A percentile compares a stretch with the other conserved stretches of the same genome.
phyloP scores from a whole-genome alignment of 53 echinoderm and acorn worm species.

The Antedon mediterranea region DNA sequence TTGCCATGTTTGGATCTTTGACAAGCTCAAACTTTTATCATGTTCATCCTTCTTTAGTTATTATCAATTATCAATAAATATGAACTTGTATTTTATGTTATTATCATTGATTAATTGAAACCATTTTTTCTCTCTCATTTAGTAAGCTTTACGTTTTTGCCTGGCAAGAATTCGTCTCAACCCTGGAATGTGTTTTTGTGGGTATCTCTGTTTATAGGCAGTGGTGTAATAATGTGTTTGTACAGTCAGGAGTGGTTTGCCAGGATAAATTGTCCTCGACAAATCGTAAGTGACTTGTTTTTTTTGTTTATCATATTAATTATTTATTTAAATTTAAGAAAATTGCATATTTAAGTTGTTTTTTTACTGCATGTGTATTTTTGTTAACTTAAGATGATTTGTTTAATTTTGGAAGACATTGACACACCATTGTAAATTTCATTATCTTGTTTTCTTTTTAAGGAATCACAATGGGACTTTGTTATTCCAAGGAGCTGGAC shows the following conservation, averaged over 20 bases:
- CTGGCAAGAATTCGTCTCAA: constrained; percentile 44
- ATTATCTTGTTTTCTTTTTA: neutral
- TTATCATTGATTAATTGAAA: neutral
- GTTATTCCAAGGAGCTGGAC: neutral
- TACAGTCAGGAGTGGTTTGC: constrained; percentile 81
- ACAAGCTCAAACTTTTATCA: too few species aligned
- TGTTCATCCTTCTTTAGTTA: too few species aligned
- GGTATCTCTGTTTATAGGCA: constrained; percentile 66
- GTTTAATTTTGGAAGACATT: neutral
- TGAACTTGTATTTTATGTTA: too few species aligned
- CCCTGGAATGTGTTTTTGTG: constrained; percentile 77
- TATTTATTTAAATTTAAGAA: neutral
- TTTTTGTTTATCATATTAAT: too few species aligned
- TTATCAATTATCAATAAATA: too few species aligned
- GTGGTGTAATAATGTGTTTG: constrained; percentile 59
- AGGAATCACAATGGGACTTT: neutral
- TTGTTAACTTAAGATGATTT: neutral
- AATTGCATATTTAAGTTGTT: neutral
- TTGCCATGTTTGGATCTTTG: too few species aligned
- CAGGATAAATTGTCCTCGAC: constrained; percentile 38
- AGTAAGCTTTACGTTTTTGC: constrained; percentile 48
- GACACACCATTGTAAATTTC: neutral
- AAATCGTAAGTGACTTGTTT: neutral
- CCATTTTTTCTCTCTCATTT: neutral
- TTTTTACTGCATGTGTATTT: neutral